Conservation (phyloP, 1,140 invertebrate genomes). For the Amphibalanus amphitrite region DNA sequence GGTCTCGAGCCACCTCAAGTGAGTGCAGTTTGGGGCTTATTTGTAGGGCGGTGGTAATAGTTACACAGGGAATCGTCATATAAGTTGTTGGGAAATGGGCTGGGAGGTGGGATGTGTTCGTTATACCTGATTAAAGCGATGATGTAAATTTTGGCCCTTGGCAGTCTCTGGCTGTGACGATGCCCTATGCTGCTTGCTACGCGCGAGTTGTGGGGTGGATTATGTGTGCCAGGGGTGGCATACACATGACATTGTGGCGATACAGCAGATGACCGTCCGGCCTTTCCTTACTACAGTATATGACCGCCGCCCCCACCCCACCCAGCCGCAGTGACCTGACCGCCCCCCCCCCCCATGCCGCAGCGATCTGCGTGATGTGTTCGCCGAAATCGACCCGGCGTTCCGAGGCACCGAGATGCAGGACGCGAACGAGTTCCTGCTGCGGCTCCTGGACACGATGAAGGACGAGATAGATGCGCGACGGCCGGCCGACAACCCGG, state of each 20-base stretch:
- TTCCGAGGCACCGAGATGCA: slow-evolving; percentile 19
- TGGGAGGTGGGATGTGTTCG: too few relatives aligned
- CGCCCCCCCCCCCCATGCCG: slow-evolving; percentile 6
- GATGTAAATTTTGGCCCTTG: too few relatives aligned
- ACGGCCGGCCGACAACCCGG: slow-evolving; percentile 13
- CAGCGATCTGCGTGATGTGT: slow-evolving; percentile 18
- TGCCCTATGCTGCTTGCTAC: too few relatives aligned
- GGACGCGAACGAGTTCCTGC: slow-evolving; percentile 20
- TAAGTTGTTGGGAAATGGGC: too few relatives aligned
- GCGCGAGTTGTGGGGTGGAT: too few relatives aligned
- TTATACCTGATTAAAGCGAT: too few relatives aligned
- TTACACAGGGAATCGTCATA: too few relatives aligned
- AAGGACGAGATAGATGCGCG: slow-evolving; percentile 19
- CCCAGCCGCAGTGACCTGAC: slow-evolving; percentile 6
- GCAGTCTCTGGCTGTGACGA: too few relatives aligned
- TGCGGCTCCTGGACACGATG: slow-evolving; percentile 17
- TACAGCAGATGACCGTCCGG: neutral
- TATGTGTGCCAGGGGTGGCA: too few relatives aligned
- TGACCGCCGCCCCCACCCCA: slow-evolving; percentile 4
- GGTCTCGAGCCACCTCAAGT: neutral
- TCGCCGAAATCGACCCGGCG: slow-evolving; percentile 17
- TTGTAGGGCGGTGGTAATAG: too few relatives aligned
- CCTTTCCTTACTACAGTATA: neutral
- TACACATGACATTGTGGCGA: too few relatives aligned
- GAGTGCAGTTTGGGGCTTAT: slow-evolving; percentile 1